Percentiles rank a stretch among this genome's conserved stretches.
Conservation (phyloP, 2,113 vertebrate species). For the Myotis yumanensis region DNA sequence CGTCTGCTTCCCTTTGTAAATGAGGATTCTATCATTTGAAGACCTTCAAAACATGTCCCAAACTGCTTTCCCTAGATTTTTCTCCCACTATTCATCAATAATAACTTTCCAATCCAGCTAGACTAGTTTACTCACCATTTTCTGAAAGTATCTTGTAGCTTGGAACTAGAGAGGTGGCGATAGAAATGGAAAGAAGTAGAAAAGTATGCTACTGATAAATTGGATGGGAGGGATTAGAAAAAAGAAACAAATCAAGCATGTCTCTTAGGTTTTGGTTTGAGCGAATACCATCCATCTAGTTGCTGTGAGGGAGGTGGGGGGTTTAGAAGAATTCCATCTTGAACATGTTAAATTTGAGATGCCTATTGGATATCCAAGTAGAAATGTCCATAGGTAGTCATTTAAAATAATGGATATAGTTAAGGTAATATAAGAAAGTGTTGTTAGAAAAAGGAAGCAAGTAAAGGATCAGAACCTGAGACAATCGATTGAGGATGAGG, state of each 20-base stretch:
- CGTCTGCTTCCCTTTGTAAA: neutral
- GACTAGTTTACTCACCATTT: neutral
- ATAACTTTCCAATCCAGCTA: neutral
- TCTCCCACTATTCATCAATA: neutral
- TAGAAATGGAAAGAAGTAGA: neutral
- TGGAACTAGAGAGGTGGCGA: neutral
- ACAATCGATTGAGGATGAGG: neutral
- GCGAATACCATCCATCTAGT: neutral
- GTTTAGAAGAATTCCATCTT: neutral
- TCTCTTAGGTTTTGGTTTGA: neutral
- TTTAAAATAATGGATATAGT: neutral
- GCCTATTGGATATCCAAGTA: neutral
- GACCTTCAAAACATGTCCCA: neutral
- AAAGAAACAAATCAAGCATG: neutral
- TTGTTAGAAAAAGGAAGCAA: neutral
- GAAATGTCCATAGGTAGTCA: neutral
- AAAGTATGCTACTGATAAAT: neutral
- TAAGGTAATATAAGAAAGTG: neutral
- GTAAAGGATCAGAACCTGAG: neutral
- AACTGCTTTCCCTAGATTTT: neutral
- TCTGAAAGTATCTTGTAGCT: neutral
- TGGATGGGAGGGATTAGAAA: neutral
- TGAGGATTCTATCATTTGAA: neutral
- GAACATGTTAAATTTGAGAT: neutral
- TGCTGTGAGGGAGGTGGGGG: too few species aligned